Evolutionary conservation across 1,140 invertebrate species (phyloP).

Genomic region (Euwallacea similis): DNA sequence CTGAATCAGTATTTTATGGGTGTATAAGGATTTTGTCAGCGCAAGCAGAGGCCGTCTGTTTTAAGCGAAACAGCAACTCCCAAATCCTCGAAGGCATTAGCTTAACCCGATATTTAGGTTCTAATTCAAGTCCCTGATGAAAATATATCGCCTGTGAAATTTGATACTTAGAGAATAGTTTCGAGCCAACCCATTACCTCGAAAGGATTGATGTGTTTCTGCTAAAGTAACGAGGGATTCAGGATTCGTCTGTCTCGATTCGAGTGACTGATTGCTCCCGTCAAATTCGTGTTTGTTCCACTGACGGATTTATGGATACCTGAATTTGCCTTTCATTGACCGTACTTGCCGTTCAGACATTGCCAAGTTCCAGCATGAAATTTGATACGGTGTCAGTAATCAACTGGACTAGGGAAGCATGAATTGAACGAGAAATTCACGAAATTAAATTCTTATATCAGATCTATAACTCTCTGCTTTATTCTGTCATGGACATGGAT

Average conservation of each 20-base stretch:
- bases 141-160: conserved; percentile 37
- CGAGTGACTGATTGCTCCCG: conserved; percentile 30
- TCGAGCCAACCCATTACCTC: conserved; percentile 27
- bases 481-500: too few species aligned
- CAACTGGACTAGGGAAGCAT: too few species aligned
- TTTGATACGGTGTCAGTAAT: too few species aligned
- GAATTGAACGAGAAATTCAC: too few species aligned
- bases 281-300: conserved; percentile 19
- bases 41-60: too few species aligned
- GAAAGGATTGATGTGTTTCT: conserved; percentile 39
- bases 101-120: conserved; percentile 25
- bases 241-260: conserved; percentile 9
- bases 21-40: too few species aligned
- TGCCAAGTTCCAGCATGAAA: too few species aligned
- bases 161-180: conserved; percentile 37
- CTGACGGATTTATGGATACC: conserved; percentile 23
- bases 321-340: conserved; percentile 1
- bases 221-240: conserved; percentile 34
- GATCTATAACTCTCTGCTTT: too few species aligned
- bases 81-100: conserved; percentile 13
- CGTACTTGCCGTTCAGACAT: too few species aligned
- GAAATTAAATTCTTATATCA: too few species aligned
- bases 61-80: not conserved
- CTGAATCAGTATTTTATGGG: not conserved
- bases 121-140: conserved; percentile 30